Evolutionary conservation across 2,888 invertebrate genomes (phyloP), one percentile per base, ranked within the genome.

Genomic region (Eupithecia subfuscata): DNA sequence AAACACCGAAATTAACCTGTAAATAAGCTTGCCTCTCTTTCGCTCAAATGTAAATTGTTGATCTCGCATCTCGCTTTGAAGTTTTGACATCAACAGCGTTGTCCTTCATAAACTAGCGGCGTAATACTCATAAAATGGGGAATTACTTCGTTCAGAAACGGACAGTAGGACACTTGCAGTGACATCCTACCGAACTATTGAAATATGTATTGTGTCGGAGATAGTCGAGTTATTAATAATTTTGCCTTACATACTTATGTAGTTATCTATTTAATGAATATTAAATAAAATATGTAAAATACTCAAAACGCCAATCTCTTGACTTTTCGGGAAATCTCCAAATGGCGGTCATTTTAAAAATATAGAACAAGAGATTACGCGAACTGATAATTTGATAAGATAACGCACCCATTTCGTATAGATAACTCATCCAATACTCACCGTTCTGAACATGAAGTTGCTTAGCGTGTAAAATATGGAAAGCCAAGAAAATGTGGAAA

Each of bases 331-430:
- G 48, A 71, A 60, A 37, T 48, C 67, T 68, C 22, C 6, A 45
- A 68, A 80, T 87, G 90, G 93, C 92, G 93, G 89, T 86, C 84
- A 88, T 88, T 93, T 93, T 84, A 87, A 92, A 91, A 87, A 91
- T 89, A 84, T 92, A 86, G 93, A 89, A 85, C 92, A 90, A 85
- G 85, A 87, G 93, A 93, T 93, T 92, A 92, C 87, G 81, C 84
- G 83, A 84, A 87, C 86, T 86, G 91, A 92, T 92, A 87, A 65
- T 69, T 71, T 91, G 94, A 93, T 94, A 93, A 94, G 94, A 94
- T 94, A 93, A 92, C 91, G 88, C 88, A 85, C 87, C 87, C 87
- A 88, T 88, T 87, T 84, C 87, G 82, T 83, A 86, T 81, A 89
- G 92, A 92, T 92, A 90, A 90, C 84, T 88, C 84, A 87, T 84